Evolutionary conservation across 2,888 invertebrate species (phyloP).

Genomic region (Macrophya annulata): DNA sequence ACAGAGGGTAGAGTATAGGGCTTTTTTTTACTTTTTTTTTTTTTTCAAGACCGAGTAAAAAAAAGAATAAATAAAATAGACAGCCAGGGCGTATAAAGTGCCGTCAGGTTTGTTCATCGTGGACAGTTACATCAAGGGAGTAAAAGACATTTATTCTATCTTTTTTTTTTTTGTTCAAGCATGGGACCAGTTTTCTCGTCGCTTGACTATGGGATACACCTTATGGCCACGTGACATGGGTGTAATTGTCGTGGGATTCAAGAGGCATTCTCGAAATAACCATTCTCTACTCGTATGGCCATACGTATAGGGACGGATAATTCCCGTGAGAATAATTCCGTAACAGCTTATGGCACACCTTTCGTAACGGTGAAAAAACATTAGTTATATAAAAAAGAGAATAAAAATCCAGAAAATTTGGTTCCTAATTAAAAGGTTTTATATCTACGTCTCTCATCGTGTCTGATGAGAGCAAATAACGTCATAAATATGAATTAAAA

Average conservation of each 20-base stretch:
- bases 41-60: not conserved
- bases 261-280: constrained; percentile 43
- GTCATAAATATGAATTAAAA: not conserved
- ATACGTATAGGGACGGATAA: constrained; percentile 6
- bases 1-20: not conserved
- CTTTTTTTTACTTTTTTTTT: too few relatives aligned
- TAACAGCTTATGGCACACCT: constrained; percentile 48
- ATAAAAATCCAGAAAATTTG: not conserved
- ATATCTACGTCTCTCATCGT: not conserved
- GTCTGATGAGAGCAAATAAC: not conserved
- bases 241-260: constrained; percentile 52
- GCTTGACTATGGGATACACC: constrained; percentile 23
- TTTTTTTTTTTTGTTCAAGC: not conserved
- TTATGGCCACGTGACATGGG: constrained; percentile 44
- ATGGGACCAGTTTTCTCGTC: not conserved
- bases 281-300: not conserved
- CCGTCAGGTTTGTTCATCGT: not conserved
- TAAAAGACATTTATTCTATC: not conserved
- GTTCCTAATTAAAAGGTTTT: not conserved
- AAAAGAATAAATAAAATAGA: not conserved
- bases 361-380: not conserved
- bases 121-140: constrained; percentile 5
- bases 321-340: constrained; percentile 38
- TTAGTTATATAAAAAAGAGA: constrained; percentile 46
- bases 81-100: not conserved